Conservation (phyloP, 1,140 invertebrate species). For the Formica selysi region DNA sequence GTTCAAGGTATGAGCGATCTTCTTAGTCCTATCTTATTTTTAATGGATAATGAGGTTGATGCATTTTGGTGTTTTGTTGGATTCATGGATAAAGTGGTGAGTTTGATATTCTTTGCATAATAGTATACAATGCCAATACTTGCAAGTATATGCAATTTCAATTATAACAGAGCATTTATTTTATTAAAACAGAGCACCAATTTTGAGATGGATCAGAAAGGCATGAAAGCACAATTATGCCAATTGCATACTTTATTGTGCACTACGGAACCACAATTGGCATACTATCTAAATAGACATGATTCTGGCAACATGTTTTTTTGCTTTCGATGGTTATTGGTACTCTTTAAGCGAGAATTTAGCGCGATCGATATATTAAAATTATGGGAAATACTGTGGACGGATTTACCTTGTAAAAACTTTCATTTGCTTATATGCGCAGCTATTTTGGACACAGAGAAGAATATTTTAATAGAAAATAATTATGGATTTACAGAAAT, state of each 20-base stretch:
- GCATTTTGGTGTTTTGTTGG: slow-evolving; percentile 99
- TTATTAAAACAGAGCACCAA: slow-evolving; percentile 91
- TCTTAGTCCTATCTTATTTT: slow-evolving; percentile 95
- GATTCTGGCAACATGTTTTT: slow-evolving; percentile 99
- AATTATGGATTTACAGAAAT: slow-evolving; percentile 98
- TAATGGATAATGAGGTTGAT: slow-evolving; percentile 97
- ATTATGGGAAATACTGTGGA: slow-evolving; percentile 96
- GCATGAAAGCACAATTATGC: slow-evolving; percentile 97
- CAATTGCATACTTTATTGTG: slow-evolving; percentile 94
- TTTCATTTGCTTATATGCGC: slow-evolving; percentile 97
- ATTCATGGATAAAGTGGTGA: slow-evolving; percentile 98
- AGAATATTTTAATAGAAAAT: slow-evolving; percentile 94
- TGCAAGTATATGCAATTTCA: not conserved
- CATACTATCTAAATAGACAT: slow-evolving; percentile 94
- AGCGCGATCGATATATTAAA: slow-evolving; percentile 91
- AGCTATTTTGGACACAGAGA: slow-evolving; percentile 96
- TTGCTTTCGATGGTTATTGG: slow-evolving; percentile 97
- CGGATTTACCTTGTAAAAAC: slow-evolving; percentile 95
- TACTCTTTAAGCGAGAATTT: slow-evolving; percentile 94
- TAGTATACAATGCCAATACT: not conserved
- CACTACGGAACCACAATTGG: slow-evolving; percentile 94
- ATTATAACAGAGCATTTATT: not conserved
- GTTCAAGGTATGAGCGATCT: slow-evolving; percentile 99
- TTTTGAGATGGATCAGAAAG: slow-evolving; percentile 99
- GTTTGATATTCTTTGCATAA: slow-evolving; percentile 73